Evolutionary conservation across 1,140 invertebrate species (phyloP).

Genomic region (Drosophila nasuta): DNA sequence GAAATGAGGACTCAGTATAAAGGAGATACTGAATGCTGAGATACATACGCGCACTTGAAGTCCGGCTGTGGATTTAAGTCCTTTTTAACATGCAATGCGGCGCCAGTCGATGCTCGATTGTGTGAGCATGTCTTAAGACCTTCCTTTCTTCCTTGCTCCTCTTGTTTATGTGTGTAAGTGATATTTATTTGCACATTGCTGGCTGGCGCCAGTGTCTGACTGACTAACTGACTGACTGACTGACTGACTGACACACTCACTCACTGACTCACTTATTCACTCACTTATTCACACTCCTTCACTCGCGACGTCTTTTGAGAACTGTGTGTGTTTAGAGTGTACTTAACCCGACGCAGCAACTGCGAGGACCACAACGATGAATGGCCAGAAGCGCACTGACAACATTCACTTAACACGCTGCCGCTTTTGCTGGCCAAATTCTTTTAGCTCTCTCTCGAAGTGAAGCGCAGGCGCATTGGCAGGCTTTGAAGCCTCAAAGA

Average conservation of each 20-base stretch:
- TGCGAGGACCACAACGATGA: constrained; percentile 36
- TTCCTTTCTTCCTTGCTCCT: neutral
- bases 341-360: neutral
- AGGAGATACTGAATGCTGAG: neutral
- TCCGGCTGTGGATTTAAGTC: constrained; percentile 36
- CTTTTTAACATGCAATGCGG: constrained; percentile 51
- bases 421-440: neutral
- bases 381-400: constrained; percentile 55
- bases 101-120: constrained; percentile 7
- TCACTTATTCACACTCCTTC: constrained; percentile 11
- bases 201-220: constrained; percentile 49
- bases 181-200: constrained; percentile 68
- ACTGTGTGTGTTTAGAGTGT: neutral
- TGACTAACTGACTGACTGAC: constrained; percentile 13
- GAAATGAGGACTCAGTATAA: neutral
- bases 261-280: neutral
- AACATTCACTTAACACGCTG: constrained; percentile 18
- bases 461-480: constrained; percentile 54
- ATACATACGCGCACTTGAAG: constrained; percentile 13
- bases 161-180: constrained; percentile 46
- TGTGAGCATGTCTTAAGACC: constrained; percentile 19
- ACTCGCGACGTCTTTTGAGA: constrained; percentile 32
- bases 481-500: constrained; percentile 17
- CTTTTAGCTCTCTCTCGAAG: neutral
- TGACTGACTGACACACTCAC: neutral